Conservation (phyloP, 2,888 invertebrate genomes). For the Nymphalis polychloros region DNA sequence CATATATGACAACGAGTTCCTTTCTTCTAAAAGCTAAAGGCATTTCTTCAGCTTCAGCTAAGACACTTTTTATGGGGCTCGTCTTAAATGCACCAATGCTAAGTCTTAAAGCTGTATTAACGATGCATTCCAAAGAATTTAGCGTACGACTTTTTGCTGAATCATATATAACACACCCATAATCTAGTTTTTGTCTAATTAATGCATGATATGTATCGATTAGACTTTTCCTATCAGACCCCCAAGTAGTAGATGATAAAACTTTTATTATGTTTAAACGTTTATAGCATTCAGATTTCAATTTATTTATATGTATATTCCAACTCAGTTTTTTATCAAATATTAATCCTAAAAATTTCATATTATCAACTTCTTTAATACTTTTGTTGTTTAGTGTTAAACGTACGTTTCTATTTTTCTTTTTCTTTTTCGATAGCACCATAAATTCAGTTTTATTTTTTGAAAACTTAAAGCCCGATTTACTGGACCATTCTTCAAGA, state of each 20-base stretch:
- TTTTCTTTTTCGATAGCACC: conserved; percentile 23
- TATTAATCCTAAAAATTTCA: conserved; percentile 30
- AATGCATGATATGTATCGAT: conserved; percentile 26
- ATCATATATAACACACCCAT: conserved; percentile 30
- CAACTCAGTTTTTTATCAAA: conserved; percentile 33
- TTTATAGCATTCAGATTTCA: conserved; percentile 34
- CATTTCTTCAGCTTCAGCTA: conserved; percentile 28
- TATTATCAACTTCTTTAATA: conserved; percentile 28
- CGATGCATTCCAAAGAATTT: conserved; percentile 30
- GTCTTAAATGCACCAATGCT: conserved; percentile 28
- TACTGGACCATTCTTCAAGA: conserved; percentile 22
- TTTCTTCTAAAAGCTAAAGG: conserved; percentile 27
- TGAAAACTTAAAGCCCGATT: conserved; percentile 33
- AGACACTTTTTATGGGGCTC: conserved; percentile 26
- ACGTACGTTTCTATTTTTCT: conserved; percentile 13
- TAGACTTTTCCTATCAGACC: conserved; percentile 30
- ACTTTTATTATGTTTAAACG: conserved; percentile 33
- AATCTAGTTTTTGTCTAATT: conserved; percentile 34
- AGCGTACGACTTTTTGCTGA: conserved; percentile 21
- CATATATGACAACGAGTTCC: conserved; percentile 12
- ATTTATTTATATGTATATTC: conserved; percentile 27
- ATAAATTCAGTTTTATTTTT: conserved; percentile 34
- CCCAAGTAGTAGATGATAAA: conserved; percentile 30
- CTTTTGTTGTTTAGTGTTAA: conserved; percentile 10
- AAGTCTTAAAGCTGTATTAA: conserved; percentile 35